These are phyloP conservation scores for Rhabdornis inornatus DNA, from an alignment of 2,113 vertebrate genomes.

Conservation along the genomic window DNA sequence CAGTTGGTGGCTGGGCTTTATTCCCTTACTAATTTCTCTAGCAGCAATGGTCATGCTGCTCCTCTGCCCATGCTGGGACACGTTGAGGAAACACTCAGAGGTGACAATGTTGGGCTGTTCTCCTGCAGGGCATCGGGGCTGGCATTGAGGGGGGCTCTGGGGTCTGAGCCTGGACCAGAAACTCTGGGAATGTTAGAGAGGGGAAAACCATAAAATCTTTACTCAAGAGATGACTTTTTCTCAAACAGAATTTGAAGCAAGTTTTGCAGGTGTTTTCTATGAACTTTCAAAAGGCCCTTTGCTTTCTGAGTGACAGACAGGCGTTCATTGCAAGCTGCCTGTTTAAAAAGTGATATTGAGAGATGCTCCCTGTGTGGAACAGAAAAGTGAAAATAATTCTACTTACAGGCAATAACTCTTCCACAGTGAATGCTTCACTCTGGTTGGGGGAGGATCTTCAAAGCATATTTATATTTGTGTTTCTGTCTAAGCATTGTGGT, in stretches of 20 bases:
- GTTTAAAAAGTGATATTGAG: not conserved
- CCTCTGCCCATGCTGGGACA: not conserved
- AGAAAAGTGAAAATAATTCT: not conserved
- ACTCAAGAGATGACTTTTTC: not conserved
- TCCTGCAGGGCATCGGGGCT: fast-evolving
- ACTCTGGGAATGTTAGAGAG: not conserved
- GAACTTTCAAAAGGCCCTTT: not conserved
- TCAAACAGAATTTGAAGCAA: not conserved
- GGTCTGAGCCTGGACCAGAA: not conserved
- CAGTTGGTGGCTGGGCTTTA: not conserved
- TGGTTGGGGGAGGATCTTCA: not conserved
- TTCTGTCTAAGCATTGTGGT: not conserved
- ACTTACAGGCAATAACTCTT: not conserved
- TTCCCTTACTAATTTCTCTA: not conserved
- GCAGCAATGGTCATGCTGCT: not conserved
- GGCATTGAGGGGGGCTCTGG: not conserved
- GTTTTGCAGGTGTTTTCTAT: not conserved
- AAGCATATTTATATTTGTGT: not conserved
- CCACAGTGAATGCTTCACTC: not conserved
- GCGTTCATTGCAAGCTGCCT: not conserved
- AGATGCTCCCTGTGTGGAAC: not conserved
- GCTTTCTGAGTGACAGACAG: not conserved
- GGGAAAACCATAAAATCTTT: not conserved
- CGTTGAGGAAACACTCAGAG: fast-evolving
- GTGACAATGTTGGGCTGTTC: not conserved